These are phyloP conservation scores for Grus americana DNA, from an alignment of 2,113 vertebrate genomes.

Conservation along the genomic window DNA sequence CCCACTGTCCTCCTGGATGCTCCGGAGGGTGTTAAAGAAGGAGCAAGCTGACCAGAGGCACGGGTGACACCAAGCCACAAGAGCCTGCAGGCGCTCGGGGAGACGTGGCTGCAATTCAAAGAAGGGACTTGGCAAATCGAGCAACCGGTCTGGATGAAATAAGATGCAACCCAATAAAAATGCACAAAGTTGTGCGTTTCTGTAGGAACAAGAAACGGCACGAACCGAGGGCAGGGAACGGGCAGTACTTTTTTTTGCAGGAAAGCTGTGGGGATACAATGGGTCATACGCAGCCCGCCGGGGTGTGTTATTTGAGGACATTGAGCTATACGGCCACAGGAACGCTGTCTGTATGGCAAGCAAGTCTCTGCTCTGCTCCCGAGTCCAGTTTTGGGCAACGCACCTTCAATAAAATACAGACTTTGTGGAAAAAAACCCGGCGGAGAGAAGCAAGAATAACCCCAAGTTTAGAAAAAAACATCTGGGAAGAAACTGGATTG, in stretches of 20 bases:
- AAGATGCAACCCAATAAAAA: conserved; percentile 7
- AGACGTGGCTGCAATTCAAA: conserved; percentile 20
- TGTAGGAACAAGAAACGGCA: not conserved
- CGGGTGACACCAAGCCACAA: not conserved
- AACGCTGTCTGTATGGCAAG: not conserved
- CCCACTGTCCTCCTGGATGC: not conserved
- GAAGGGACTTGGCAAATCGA: not conserved
- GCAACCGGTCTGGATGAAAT: not conserved
- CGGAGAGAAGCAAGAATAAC: not conserved
- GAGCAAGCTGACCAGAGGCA: not conserved
- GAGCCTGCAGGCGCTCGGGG: not conserved
- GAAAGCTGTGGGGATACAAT: not conserved
- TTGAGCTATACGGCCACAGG: not conserved
- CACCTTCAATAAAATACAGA: not conserved
- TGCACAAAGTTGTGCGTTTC: not conserved
- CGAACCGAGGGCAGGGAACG: not conserved
- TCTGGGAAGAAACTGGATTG: not conserved
- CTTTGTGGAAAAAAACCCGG: not conserved
- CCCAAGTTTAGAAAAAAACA: not conserved
- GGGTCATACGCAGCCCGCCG: not conserved
- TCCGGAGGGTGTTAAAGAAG: not conserved
- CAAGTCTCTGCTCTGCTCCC: not conserved
- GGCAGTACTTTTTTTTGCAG: not conserved
- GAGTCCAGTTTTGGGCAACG: not conserved
- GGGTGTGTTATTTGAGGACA: not conserved